Percentiles rank a stretch among this genome's conserved stretches.
Conservation (phyloP, 1,140 invertebrate species). For the Dufourea novaeangliae region DNA sequence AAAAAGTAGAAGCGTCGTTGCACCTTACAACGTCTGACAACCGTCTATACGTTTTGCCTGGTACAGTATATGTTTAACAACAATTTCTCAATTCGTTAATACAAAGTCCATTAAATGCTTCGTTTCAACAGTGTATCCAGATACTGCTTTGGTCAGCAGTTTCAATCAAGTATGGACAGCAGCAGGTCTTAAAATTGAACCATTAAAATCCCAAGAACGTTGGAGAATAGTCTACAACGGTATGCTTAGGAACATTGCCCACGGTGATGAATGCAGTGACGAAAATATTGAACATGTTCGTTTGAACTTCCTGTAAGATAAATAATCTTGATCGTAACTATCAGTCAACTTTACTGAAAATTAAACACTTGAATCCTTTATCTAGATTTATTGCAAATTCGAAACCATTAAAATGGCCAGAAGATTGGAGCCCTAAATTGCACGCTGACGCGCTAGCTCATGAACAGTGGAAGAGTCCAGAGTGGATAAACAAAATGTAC, state of each 20-base stretch:
- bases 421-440: slow-evolving; percentile 80
- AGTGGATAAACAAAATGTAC: slow-evolving; percentile 76
- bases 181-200: slow-evolving; percentile 83
- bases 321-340: background rate
- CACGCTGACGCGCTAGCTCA: slow-evolving; percentile 82
- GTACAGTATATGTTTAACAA: slow-evolving; percentile 71
- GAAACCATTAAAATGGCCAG: slow-evolving; percentile 78
- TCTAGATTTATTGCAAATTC: slow-evolving; percentile 84
- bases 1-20: slow-evolving; percentile 78
- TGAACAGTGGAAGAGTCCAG: slow-evolving; percentile 81
- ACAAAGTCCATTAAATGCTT: background rate
- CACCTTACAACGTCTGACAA: slow-evolving; percentile 80
- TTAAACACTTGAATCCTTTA: slow-evolving; percentile 32
- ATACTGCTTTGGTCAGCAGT: slow-evolving; percentile 74
- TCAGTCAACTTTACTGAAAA: background rate
- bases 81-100: background rate
- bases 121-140: slow-evolving; percentile 74
- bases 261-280: slow-evolving; percentile 59
- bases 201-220: slow-evolving; percentile 80
- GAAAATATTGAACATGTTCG: slow-evolving; percentile 78
- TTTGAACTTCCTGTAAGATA: slow-evolving; percentile 79
- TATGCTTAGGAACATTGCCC: slow-evolving; percentile 77
- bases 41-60: slow-evolving; percentile 79
- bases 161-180: slow-evolving; percentile 79
- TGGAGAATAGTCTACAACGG: slow-evolving; percentile 85